Conservation (phyloP, 1,140 invertebrate genomes). For the Brachionus calyciflorus region DNA sequence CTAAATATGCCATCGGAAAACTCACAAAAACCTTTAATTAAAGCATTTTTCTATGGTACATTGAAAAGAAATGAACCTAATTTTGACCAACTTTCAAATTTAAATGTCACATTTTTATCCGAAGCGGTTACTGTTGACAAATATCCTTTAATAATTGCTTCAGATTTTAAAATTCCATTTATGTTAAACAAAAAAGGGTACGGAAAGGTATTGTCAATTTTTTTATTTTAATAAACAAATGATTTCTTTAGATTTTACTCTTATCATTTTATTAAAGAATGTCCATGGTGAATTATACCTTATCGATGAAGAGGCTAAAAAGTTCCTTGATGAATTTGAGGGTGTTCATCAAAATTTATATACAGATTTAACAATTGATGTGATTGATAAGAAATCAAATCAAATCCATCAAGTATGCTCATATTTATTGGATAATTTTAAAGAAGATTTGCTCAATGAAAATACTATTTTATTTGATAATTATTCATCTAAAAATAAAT, state of each 20-base stretch:
- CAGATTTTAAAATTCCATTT: slow-evolving; percentile 39
- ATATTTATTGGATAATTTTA: slow-evolving; percentile 31
- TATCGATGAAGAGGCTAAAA: slow-evolving; percentile 37
- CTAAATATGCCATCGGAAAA: background rate
- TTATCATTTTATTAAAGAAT: background rate
- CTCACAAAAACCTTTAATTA: background rate
- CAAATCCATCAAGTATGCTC: background rate
- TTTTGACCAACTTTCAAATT: background rate
- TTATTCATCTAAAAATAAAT: slow-evolving; percentile 19
- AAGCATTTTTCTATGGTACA: slow-evolving; percentile 42
- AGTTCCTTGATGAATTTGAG: slow-evolving; percentile 32
- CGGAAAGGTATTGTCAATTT: slow-evolving; percentile 10
- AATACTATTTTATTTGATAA: slow-evolving; percentile 2
- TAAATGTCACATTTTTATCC: slow-evolving; percentile 13
- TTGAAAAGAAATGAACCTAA: slow-evolving; percentile 45
- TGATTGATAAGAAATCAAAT: slow-evolving; percentile 29
- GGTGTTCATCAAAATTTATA: slow-evolving; percentile 41
- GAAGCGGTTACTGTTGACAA: slow-evolving; percentile 35
- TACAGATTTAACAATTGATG: slow-evolving; percentile 11
- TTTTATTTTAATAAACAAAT: background rate
- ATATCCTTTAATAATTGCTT: slow-evolving; percentile 39
- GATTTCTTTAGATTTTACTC: background rate
- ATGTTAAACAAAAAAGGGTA: slow-evolving; percentile 37
- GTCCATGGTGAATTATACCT: slow-evolving; percentile 26
- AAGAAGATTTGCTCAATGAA: background rate